A percentile compares a stretch with the other conserved stretches of the same genome.
Conservation (phyloP, 2,113 vertebrate species). For the Lepisosteus osseus region DNA sequence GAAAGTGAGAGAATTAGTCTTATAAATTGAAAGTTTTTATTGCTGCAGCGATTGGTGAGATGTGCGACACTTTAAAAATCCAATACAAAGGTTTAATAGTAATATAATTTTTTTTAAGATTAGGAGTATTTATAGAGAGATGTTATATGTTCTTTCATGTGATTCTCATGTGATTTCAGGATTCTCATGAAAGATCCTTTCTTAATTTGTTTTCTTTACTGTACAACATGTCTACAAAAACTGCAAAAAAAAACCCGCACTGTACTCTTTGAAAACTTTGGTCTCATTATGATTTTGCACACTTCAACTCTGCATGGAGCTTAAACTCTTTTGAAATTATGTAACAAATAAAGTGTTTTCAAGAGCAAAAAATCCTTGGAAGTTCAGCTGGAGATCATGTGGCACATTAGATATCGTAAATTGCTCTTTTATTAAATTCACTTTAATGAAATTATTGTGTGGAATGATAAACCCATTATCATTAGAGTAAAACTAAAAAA, state of each 20-base stretch:
- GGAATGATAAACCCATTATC: not conserved
- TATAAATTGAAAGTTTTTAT: no score
- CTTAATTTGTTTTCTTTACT: not conserved
- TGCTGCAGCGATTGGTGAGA: no score
- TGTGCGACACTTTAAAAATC: no score
- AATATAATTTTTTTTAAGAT: no score
- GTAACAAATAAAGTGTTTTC: conserved; percentile 11
- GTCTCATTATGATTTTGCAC: not conserved
- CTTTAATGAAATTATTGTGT: conserved; percentile 10
- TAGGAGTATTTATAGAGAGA: not conserved
- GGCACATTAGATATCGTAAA: not conserved
- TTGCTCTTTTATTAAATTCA: not conserved
- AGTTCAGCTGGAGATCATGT: conserved; percentile 11
- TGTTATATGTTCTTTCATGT: not conserved
- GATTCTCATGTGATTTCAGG: not conserved
- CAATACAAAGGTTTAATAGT: no score
- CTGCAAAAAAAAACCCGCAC: not conserved
- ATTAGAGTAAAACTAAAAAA: not conserved
- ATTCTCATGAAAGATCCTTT: not conserved
- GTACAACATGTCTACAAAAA: not conserved
- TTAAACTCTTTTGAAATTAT: not conserved
- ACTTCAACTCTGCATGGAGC: conserved; percentile 6
- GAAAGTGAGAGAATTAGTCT: no score
- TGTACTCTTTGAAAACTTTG: not conserved
- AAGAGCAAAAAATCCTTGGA: conserved; percentile 4